These are phyloP conservation scores for Ctenosaura bakeri DNA, from an alignment of 2,797 vertebrate species.

Conservation along the genomic window DNA sequence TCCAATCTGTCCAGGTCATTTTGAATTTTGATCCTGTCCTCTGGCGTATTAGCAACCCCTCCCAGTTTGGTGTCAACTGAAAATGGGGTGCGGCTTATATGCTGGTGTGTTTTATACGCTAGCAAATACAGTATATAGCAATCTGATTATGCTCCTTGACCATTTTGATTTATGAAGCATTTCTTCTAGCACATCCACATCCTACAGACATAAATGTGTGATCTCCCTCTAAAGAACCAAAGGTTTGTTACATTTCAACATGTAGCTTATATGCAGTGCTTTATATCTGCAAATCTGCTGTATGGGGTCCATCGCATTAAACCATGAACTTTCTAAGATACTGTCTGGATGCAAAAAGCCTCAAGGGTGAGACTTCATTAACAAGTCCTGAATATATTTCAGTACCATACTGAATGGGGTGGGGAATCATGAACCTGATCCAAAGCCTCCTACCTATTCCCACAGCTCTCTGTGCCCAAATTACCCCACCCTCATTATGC, in stretches of 20 bases:
- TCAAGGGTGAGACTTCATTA: background rate
- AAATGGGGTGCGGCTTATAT: too few species aligned
- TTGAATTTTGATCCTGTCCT: too few species aligned
- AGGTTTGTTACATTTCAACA: background rate
- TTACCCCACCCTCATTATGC: constrained; percentile 21
- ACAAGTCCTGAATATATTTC: background rate
- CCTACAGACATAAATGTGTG: background rate
- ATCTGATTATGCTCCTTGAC: background rate
- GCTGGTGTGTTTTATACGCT: too few species aligned
- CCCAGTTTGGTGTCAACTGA: too few species aligned
- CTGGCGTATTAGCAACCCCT: too few species aligned
- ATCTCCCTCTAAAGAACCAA: background rate
- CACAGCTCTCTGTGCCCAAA: background rate
- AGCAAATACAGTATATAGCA: background rate
- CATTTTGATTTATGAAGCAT: background rate
- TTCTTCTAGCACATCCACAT: background rate
- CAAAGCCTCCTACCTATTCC: background rate
- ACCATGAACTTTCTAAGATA: background rate
- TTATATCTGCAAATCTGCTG: background rate
- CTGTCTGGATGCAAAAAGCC: background rate
- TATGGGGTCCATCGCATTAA: background rate
- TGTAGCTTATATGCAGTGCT: background rate
- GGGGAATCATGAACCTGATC: background rate
- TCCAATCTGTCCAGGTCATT: too few species aligned
- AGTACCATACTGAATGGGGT: background rate